A percentile compares a stretch with the other conserved stretches of the same genome.
Conservation (phyloP, 2,888 invertebrate species). For the Steinernema hermaphroditum region DNA sequence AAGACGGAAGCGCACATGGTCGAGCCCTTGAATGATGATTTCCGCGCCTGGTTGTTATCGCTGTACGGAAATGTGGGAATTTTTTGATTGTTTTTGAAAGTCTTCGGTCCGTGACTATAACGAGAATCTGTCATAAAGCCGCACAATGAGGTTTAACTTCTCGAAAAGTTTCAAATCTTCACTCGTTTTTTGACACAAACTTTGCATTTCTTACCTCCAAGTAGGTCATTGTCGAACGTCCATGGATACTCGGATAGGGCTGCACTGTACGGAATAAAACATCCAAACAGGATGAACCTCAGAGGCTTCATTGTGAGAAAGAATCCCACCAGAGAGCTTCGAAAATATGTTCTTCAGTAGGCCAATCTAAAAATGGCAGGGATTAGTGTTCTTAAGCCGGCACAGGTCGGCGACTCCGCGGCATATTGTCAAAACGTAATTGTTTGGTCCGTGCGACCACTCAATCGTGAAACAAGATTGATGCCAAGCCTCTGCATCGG, state of each 20-base stretch:
- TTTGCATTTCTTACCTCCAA: constrained; percentile 54
- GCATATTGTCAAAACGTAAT: background rate
- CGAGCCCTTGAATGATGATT: too few species aligned
- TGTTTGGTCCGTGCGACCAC: background rate
- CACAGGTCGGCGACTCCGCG: background rate
- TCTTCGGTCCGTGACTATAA: too few species aligned
- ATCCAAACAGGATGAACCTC: background rate
- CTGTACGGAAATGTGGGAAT: too few species aligned
- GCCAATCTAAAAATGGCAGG: background rate
- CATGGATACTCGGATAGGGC: constrained; percentile 53
- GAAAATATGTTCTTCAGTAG: background rate
- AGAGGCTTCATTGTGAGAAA: background rate
- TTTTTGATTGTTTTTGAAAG: too few species aligned
- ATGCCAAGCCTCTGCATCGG: background rate
- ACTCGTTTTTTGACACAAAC: too few species aligned
- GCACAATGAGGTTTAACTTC: too few species aligned
- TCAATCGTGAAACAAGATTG: background rate
- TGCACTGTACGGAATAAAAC: too few species aligned
- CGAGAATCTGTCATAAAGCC: too few species aligned
- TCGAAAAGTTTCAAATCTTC: too few species aligned
- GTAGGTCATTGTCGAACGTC: constrained; percentile 63
- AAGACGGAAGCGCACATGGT: too few species aligned
- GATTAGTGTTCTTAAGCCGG: constrained; percentile 5
- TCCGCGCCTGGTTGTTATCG: too few species aligned
- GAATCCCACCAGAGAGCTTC: background rate